phyloP scores from a whole-genome alignment of 2,113 vertebrate genomes.

The Syrrhaptes paradoxus region DNA sequence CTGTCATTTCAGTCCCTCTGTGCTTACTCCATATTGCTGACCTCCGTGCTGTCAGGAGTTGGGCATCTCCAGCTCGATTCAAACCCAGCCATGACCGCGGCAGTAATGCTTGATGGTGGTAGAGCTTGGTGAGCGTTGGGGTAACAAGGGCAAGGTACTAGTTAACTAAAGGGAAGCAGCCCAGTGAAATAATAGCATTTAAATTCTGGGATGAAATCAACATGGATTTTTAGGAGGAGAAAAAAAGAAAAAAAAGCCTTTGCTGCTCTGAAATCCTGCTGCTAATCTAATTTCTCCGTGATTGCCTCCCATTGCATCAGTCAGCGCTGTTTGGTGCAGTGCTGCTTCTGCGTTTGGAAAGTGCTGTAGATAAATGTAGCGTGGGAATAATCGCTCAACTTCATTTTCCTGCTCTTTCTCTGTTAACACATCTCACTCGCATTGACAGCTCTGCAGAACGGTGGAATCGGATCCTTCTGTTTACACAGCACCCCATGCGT shows the following conservation, averaged over 20 bases:
- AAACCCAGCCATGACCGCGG: neutral
- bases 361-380: neutral
- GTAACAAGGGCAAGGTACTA: neutral
- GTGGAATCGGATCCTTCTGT: neutral
- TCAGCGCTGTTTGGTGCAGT: conserved; percentile 22
- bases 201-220: neutral
- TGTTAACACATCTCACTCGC: neutral
- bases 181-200: neutral
- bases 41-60: neutral
- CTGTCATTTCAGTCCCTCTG: fast-evolving
- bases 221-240: neutral
- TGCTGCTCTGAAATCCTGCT: neutral
- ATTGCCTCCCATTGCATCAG: neutral
- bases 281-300: neutral
- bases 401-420: neutral
- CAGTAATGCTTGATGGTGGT: fast-evolving
- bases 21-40: neutral
- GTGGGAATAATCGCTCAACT: conserved; percentile 47
- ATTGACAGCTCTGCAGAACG: conserved; percentile 43
- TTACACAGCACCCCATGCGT: neutral
- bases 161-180: neutral
- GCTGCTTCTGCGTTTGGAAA: neutral
- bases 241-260: neutral
- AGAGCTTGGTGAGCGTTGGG: neutral
- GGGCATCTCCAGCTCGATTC: neutral